phyloP scores from a whole-genome alignment of 2,888 invertebrate species.

The Chrysolina haemoptera region DNA sequence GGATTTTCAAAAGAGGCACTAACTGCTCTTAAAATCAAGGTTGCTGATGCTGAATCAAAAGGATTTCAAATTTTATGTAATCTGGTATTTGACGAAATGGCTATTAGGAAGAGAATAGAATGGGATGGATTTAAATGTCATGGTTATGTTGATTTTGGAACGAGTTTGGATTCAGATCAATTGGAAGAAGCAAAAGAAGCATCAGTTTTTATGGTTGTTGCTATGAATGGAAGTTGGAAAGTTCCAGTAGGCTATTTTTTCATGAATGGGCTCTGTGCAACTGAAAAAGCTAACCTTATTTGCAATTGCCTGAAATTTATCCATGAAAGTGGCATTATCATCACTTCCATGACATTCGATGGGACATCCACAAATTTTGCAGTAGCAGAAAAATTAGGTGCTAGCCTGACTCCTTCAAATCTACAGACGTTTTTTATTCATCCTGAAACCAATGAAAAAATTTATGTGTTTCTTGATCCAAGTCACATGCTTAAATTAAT shows the following conservation, averaged over 20 bases:
- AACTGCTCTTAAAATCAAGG: too few species aligned
- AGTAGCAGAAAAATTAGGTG: slow-evolving; percentile 10
- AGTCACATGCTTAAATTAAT: slow-evolving; percentile 21
- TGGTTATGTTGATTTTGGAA: slow-evolving; percentile 21
- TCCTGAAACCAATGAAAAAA: slow-evolving; percentile 4
- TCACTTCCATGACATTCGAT: slow-evolving; percentile 36
- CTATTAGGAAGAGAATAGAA: slow-evolving; percentile 15
- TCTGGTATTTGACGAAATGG: slow-evolving; percentile 3
- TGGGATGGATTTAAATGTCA: neutral
- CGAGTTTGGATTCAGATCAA: neutral
- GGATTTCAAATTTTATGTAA: neutral
- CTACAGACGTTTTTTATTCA: slow-evolving; percentile 13
- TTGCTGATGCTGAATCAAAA: neutral
- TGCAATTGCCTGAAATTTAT: slow-evolving; percentile 26
- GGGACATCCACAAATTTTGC: slow-evolving; percentile 21
- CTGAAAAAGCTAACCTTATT: slow-evolving; percentile 23
- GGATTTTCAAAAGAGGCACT: too few species aligned
- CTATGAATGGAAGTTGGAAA: slow-evolving; percentile 18
- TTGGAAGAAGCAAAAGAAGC: slow-evolving; percentile 14
- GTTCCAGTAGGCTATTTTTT: slow-evolving; percentile 12
- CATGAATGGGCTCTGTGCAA: neutral
- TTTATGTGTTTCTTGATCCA: slow-evolving; percentile 12
- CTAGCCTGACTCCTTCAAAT: neutral
- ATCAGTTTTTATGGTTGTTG: slow-evolving; percentile 18
- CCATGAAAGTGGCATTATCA: slow-evolving; percentile 31